These are phyloP conservation scores for Panagrolaimus sp. DNA, from an alignment of 1,140 invertebrate genomes.

Conservation along the genomic window DNA sequence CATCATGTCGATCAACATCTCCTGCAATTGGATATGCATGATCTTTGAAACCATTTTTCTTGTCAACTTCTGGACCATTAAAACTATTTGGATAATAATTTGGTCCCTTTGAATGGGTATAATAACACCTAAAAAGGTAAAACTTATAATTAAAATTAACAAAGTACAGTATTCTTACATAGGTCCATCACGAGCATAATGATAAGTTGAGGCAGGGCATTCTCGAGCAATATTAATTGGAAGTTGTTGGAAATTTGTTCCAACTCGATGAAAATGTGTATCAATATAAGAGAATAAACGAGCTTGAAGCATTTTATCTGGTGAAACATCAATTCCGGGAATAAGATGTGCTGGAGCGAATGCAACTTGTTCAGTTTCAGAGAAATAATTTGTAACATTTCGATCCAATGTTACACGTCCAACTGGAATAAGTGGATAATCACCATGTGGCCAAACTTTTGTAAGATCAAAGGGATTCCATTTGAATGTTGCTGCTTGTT, in stretches of 20 bases:
- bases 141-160: no score
- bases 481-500: constrained; percentile 65
- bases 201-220: constrained; percentile 67
- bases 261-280: constrained; percentile 85
- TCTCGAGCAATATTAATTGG: constrained; percentile 77
- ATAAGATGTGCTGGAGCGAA: constrained; percentile 85
- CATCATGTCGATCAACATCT: constrained; percentile 70
- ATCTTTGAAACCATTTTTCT: constrained; percentile 29
- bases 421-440: constrained; percentile 80
- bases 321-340: constrained; percentile 80
- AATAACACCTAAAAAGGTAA: no score
- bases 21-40: constrained; percentile 61
- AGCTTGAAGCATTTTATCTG: constrained; percentile 84
- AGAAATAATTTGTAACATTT: constrained; percentile 74
- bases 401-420: constrained; percentile 80
- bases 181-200: constrained; percentile 82
- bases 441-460: constrained; percentile 70
- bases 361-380: constrained; percentile 79
- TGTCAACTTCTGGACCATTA: constrained; percentile 68
- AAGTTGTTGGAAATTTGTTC: constrained; percentile 83
- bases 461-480: constrained; percentile 89
- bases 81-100: constrained; percentile 97
- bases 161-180: constrained; percentile 63
- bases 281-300: constrained; percentile 83
- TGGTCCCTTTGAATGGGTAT: constrained; percentile 65